Base-by-base conservation (phyloP, 1,140 invertebrate genomes). In the Proales similis region DNA sequence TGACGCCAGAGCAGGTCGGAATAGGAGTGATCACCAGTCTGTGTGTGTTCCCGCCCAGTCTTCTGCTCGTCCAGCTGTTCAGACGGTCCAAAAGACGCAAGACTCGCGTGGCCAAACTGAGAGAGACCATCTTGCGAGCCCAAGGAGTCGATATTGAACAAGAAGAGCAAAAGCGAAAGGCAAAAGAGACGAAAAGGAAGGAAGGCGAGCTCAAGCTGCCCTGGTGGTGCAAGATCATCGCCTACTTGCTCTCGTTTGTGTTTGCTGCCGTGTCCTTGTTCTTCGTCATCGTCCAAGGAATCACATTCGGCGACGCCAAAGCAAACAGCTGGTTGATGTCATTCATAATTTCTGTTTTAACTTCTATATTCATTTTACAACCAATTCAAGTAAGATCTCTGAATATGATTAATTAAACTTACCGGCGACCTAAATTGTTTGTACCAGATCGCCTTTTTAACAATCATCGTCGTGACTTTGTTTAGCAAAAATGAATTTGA, bases 1-100 rank as follows among this genome's bases (percentile, higher is more conserved):
- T 79, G 0, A 70, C 73, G 9, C 71, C 75, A 12, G 22, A 33
- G n/a, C 48, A 53, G 42, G 42, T 53, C 42, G 48, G 48, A 14
- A 38, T 53, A 2, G 48, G 48, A 17, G 29, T 53, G 5, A 53
- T 53, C 20, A 19, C 48, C 3, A 36, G 24, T 19, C 14, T 53
- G 5, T 38, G 36, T 19, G 22, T 6, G 3, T 36, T 53, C n/a
- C 29, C 33, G 4, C 29, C 48, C 7, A 36, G n/a, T 33, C 26
- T 53, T 33, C 6, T 53, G 6, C n/a, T 53, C 7, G 29, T 53
- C 12, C 29, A 53, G 24, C 33, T 53, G 5, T 53, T 53, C 29
- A 33, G 48, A 17, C 29, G 48, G 11, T 53, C 48, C 5, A 53
- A 38, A 53, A 24, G 24, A 26, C 19, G 14, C 4, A 30, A 48